Evolutionary conservation across 2,797 vertebrate species (phyloP), one percentile per base, ranked within the genome.

Genomic region (Clamator glandarius): DNA sequence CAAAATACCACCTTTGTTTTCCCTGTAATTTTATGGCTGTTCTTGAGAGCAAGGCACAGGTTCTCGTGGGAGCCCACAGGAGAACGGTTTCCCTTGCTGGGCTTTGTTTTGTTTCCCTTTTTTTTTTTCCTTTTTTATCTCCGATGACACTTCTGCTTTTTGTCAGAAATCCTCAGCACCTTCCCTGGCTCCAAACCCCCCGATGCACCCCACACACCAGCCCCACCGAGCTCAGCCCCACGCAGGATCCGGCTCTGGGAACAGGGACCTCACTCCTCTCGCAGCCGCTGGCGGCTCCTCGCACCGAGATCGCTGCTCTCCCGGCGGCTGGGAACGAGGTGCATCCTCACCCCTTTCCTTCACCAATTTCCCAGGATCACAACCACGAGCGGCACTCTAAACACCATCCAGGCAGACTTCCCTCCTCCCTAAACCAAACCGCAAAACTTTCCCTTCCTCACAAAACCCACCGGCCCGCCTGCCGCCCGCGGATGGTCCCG

Each of bases 1-100:
- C 95, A 95, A 97, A 95, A 93, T 85, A 96, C 93, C 77, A 93
- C 91, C 93, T 95, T 95, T 95, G 93, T 95, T 95, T 94, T 89
- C 93, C 83, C 87, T 91, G 84, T 93, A 50, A 92, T 95, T 96
- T 95, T 95, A 95, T 58, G 78, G 93, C 81, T 80, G 89, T 83
- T 96, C 90, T 72, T 48, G 92, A 95, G 90, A 85, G 92, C 89
- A 76, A 91, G 81, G 91, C 92, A 90, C 93, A 96, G 95, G 92
- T 93, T 94, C 93, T 93, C 90, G 15, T 89, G 94, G 90, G 94
- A 95, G 89, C 92, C 89, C 41, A 33, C 83, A 93, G 70, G 12
- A 68, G 89, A 89, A 80, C 25, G 36, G 54, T 72, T 95, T 95
- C 89, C 82, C 94, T 92, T 35, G 79, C 87, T 67, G 44, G 91